Percentiles rank a stretch among this genome's conserved stretches.
phyloP scores from a whole-genome alignment of 1,140 invertebrate genomes.

The Agrilus planipennis region DNA sequence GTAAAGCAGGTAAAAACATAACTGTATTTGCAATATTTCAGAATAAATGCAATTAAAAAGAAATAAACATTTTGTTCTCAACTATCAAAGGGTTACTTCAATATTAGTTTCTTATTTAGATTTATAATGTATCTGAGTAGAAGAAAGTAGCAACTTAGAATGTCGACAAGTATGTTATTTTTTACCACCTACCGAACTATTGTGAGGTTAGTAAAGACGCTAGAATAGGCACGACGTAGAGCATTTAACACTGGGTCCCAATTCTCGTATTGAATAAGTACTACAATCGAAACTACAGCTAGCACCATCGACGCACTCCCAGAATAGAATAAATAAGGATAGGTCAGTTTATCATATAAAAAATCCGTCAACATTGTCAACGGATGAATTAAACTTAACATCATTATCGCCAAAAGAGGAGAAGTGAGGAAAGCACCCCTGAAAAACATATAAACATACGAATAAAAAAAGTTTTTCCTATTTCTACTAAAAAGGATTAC shows the following conservation, averaged over 20 bases:
- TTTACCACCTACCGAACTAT: conserved; percentile 19
- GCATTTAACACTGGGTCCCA: conserved; percentile 67
- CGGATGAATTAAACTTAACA: conserved; percentile 73
- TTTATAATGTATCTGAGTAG: background rate
- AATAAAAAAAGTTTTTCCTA: background rate
- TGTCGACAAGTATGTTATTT: no score
- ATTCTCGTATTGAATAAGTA: conserved; percentile 71
- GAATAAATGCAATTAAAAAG: conserved; percentile 2
- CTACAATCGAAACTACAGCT: conserved; percentile 61
- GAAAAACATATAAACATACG: conserved; percentile 13
- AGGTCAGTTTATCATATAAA: conserved; percentile 59
- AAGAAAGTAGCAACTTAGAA: background rate
- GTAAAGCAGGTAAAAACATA: no score
- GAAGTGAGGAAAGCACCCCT: conserved; percentile 87
- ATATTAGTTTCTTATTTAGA: background rate
- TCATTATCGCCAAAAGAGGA: conserved; percentile 71
- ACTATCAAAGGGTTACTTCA: no score
- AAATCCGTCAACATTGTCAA: conserved; percentile 75
- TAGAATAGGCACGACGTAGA: conserved; percentile 40
- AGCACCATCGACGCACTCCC: conserved; percentile 68
- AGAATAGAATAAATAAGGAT: conserved; percentile 65
- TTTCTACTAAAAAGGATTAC: conserved; percentile 40
- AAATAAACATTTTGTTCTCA: conserved; percentile 1
- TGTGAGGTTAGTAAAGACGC: conserved; percentile 19
- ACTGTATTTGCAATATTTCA: background rate